These are phyloP conservation scores for Drosophila picticornis DNA, from an alignment of 2,888 invertebrate species.

Conservation along the genomic window DNA sequence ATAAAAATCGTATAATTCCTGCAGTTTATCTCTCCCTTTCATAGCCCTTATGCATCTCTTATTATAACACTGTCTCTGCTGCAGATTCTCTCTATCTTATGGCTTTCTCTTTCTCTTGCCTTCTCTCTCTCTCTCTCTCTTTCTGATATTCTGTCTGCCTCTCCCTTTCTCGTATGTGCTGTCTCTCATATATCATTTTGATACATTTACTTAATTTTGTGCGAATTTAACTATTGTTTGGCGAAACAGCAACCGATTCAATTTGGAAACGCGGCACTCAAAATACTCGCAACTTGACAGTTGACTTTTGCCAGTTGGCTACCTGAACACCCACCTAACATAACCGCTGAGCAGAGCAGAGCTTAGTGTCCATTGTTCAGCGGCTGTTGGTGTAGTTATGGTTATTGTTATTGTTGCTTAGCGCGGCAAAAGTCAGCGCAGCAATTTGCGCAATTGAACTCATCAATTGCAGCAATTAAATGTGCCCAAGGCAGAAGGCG, in stretches of 20 bases:
- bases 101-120: background rate
- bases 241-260: slow-evolving; percentile 8
- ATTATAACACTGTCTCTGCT: too few relatives aligned
- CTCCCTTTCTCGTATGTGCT: background rate
- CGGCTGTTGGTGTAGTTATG: background rate
- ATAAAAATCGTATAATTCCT: too few relatives aligned
- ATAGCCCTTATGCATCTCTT: background rate
- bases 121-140: background rate
- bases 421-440: slow-evolving; percentile 60
- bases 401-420: slow-evolving; percentile 1
- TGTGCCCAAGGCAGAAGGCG: slow-evolving; percentile 58
- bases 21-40: background rate
- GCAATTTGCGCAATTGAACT: slow-evolving; percentile 80
- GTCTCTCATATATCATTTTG: background rate
- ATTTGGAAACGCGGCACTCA: slow-evolving; percentile 11
- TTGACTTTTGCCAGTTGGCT: slow-evolving; percentile 23
- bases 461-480: slow-evolving; percentile 82
- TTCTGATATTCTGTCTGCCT: background rate
- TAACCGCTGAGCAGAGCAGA: slow-evolving; percentile 3
- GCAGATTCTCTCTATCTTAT: too few relatives aligned
- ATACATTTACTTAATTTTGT: background rate
- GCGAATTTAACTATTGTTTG: slow-evolving; percentile 6
- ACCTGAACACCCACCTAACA: slow-evolving; percentile 59
- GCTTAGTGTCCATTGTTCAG: slow-evolving; percentile 33
- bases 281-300: slow-evolving; percentile 1